Evolutionary conservation across 2,113 vertebrate species (phyloP), one percentile per base, ranked within the genome.

Genomic region (Zosterops lateralis): DNA sequence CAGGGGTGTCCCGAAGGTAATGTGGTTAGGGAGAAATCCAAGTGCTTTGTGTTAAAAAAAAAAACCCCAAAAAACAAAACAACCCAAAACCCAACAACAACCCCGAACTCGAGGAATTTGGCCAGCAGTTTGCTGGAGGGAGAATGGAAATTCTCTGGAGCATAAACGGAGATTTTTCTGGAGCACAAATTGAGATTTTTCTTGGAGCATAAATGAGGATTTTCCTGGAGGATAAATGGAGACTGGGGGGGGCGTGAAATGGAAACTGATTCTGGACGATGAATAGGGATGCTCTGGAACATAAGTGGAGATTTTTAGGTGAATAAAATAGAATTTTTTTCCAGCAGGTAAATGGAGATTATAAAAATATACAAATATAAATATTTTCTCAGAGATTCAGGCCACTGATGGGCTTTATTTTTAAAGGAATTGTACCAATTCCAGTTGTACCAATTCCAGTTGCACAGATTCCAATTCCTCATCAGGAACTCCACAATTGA

Each of bases 181-280:
- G 26, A 25, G 16, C 5, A 17, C 7, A 38, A 32, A 32, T 10
- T 5, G 51, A 16, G 42, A 14, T 38, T 40, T 25, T 57, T 57
- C 16, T 32, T 36, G n/a, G 12, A 31, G 28, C 16, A 17, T n/a
- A 45, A 47, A 19, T n/a, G 6, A 7, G 4, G 12, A 50, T 60
- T 84, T 87, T 48, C 12, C 16, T 34, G 25, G 17, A 31, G 20
- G 4, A 40, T 62, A 40, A 70, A 28, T 47, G 9, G n/a, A 19
- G 12, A 45, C 8, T 19, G 36, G 36, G 36, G 3, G 5, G 12
- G 7, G 7, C n/a, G 5, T 57, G 48, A 42, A 34, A 26, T 36
- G 25, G 25, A 42, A 12, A 19, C 36, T 36, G 73, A 21, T 34
- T 12, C n/a, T 47, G 17, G 1, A 7, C 0, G 0, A 45, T 47